Evolutionary conservation across 1,140 invertebrate species (phyloP).

Genomic region (Lordiphosa mommai): DNA sequence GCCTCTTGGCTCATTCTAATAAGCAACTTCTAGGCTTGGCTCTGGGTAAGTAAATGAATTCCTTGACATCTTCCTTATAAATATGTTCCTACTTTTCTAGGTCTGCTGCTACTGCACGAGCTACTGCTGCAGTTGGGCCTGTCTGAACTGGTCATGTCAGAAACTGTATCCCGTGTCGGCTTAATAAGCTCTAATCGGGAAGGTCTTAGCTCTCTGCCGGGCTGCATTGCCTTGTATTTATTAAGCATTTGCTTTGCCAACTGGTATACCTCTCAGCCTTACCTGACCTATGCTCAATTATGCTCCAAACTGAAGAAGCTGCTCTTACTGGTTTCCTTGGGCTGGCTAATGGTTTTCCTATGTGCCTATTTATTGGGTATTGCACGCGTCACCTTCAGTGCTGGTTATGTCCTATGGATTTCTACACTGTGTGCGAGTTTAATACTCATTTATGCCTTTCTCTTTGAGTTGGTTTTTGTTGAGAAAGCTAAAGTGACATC

Average conservation of each 20-base stretch:
- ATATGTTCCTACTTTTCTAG: conserved; percentile 12
- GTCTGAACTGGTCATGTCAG: conserved; percentile 86
- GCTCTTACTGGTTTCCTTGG: neutral
- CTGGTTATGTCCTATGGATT: conserved; percentile 47
- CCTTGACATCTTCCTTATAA: neutral
- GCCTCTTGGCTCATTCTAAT: conserved; percentile 21
- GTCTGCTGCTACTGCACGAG: conserved; percentile 86
- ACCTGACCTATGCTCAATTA: conserved; percentile 16
- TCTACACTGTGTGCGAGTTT: conserved; percentile 12
- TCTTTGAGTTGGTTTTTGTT: conserved; percentile 42
- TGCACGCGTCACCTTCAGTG: conserved; percentile 48
- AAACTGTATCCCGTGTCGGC: conserved; percentile 80
- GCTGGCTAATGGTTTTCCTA: conserved; percentile 25
- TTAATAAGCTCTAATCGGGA: conserved; percentile 93
- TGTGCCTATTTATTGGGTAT: conserved; percentile 29
- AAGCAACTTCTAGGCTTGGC: conserved; percentile 30
- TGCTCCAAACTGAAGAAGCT: conserved; percentile 25
- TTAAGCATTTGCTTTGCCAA: conserved; percentile 83
- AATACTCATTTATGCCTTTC: conserved; percentile 27
- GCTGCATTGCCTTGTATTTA: conserved; percentile 92
- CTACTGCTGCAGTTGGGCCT: conserved; percentile 83
- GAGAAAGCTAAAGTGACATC: conserved; percentile 1
- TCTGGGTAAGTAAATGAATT: conserved; percentile 76
- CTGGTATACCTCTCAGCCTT: conserved; percentile 37
- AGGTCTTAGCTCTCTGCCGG: conserved; percentile 90